Conservation (phyloP, 2,888 invertebrate species). For the Nineta flava region DNA sequence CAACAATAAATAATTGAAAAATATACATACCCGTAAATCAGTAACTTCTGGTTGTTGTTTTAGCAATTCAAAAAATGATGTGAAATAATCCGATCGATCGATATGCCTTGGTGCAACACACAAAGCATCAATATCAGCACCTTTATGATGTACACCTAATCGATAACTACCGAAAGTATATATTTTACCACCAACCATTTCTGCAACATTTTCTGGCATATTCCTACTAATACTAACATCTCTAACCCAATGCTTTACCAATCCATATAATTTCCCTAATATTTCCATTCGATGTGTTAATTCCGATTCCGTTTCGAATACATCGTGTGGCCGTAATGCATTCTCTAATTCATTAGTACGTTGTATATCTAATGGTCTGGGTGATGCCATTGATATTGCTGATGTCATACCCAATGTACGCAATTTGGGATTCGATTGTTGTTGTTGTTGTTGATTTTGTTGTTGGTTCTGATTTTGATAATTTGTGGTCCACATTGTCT, state of each 20-base stretch:
- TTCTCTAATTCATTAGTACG: constrained; percentile 65
- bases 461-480: constrained; percentile 24
- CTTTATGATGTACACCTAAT: constrained; percentile 88
- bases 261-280: constrained; percentile 66
- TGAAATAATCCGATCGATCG: constrained; percentile 84
- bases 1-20: too few species aligned
- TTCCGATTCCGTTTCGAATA: constrained; percentile 82
- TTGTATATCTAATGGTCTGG: constrained; percentile 60
- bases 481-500: constrained; percentile 36
- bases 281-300: constrained; percentile 80
- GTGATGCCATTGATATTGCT: constrained; percentile 77
- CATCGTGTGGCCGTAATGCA: constrained; percentile 64
- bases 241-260: constrained; percentile 90
- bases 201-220: constrained; percentile 81
- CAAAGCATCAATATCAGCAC: constrained; percentile 97
- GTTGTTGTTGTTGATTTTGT: constrained; percentile 17
- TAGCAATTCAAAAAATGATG: constrained; percentile 83
- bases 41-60: constrained; percentile 74
- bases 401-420: constrained; percentile 82
- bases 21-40: constrained; percentile 49
- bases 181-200: constrained; percentile 90
- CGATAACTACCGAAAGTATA: constrained; percentile 99
- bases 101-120: constrained; percentile 97
- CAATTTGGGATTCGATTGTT: constrained; percentile 31
- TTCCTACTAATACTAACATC: constrained; percentile 78